Evolutionary conservation across 2,113 vertebrate species (phyloP), one percentile per base, ranked within the genome.

Genomic region (Fulmarus glacialis): DNA sequence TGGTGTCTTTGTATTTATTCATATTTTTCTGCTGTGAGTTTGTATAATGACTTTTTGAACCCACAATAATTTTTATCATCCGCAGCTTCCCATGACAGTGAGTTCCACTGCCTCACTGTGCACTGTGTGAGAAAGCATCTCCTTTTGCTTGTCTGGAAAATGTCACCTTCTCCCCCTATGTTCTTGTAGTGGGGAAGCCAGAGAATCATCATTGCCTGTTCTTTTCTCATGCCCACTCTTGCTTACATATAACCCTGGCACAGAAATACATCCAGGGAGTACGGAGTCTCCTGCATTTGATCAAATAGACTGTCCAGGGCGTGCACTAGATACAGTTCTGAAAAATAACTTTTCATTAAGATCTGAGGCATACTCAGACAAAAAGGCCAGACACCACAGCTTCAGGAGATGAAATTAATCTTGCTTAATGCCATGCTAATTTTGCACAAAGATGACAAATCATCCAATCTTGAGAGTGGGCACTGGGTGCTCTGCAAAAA

Each of bases 331-430:
- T 29, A 38, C 16, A 47, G 45, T 81, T 78, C 55, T 91, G 68
- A 83, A 94, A 89, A 91, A 84, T 38, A 84, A 68, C 30, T 58
- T 86, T 88, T 87, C 59, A 27, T 55, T 67, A 59, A 84, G 40
- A 53, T 45, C 64, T 81, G 74, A 88, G 58, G 45, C 34, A 70
- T 80, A 56, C 21, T 18, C 82, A 72, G 72, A 34, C 15, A 73
- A 70, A 83, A 92, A 81, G 34, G 10, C 45, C 6, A 11, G 58
- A 72, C 34, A 38, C 48, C 17, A 73, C 34, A 53, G 36, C 71
- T 90, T 82, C 40, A 88, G 82, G 66, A 90, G 38, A 45, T 82
- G 63, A 92, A 89, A 89, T 88, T 81, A 83, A 78, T 92, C 82
- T 94, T 91, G 19, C 71, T 86, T 92, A 83, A 62, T 73, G 36